Evolutionary conservation across 2,113 vertebrate genomes (phyloP).

Genomic region (Channa argus): DNA sequence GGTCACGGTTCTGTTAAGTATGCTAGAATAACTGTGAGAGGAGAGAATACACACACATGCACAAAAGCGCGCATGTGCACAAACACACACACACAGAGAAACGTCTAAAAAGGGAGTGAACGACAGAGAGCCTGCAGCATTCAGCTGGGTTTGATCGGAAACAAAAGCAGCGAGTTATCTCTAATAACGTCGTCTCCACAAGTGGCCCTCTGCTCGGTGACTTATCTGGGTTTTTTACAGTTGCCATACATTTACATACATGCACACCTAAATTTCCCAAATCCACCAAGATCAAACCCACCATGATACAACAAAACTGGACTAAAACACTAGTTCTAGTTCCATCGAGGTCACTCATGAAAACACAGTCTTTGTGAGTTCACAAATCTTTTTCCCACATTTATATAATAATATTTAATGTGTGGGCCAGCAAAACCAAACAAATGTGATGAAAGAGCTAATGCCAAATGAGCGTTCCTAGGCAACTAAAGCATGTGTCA

Average conservation of each 20-base stretch:
- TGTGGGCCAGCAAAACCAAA: slow-evolving; percentile 22
- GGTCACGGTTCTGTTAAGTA: slow-evolving; percentile 84
- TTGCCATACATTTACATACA: not conserved
- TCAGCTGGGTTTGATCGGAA: slow-evolving; percentile 52
- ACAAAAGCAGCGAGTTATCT: slow-evolving; percentile 69
- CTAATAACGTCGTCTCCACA: slow-evolving; percentile 65
- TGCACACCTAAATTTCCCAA: not conserved
- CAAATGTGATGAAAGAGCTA: slow-evolving; percentile 37
- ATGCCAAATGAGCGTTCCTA: slow-evolving; percentile 65
- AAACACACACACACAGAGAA: slow-evolving; percentile 37
- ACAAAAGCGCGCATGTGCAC: slow-evolving; percentile 18
- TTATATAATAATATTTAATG: slow-evolving; percentile 8
- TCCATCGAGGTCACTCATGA: not conserved
- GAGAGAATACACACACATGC: slow-evolving; percentile 45
- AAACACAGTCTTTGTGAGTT: not conserved
- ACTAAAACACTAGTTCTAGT: not conserved
- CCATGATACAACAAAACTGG: no score
- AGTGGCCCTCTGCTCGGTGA: slow-evolving; percentile 18
- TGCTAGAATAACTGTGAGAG: slow-evolving; percentile 79
- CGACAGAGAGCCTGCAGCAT: slow-evolving; percentile 44
- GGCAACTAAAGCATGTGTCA: slow-evolving; percentile 63
- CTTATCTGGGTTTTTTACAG: slow-evolving; percentile 30
- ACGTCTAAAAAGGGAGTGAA: slow-evolving; percentile 48
- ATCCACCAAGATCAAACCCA: not conserved
- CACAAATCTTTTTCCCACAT: slow-evolving; percentile 17